These are phyloP conservation scores for Triplophysa tibetana DNA, from an alignment of 2,113 vertebrate species.

Conservation along the genomic window DNA sequence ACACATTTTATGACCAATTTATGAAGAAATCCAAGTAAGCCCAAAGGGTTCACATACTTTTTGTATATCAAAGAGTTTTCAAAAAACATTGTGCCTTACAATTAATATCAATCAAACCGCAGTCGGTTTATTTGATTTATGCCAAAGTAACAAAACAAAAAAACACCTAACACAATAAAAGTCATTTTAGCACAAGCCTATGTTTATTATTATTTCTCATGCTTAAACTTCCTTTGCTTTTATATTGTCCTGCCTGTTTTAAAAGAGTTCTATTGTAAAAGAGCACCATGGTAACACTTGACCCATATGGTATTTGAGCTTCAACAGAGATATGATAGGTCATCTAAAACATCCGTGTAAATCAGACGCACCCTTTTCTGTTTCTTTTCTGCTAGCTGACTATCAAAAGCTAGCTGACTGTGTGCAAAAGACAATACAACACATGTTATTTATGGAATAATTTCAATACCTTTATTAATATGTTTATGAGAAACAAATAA, in stretches of 20 bases:
- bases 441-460: slow-evolving; percentile 72
- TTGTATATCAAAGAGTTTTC: no score
- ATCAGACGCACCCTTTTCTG: neutral
- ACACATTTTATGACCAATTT: no score
- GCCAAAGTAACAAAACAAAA: no score
- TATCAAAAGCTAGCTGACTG: no score
- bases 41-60: no score
- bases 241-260: neutral
- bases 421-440: slow-evolving; percentile 53
- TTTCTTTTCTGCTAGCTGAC: neutral
- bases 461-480: slow-evolving; percentile 68
- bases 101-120: no score
- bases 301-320: neutral
- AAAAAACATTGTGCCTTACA: no score
- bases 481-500: slow-evolving; percentile 77
- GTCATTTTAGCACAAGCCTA: no score
- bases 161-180: no score
- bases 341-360: neutral
- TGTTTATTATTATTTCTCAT: no score
- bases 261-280: neutral
- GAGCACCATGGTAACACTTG: neutral
- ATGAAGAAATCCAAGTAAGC: no score
- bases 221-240: neutral
- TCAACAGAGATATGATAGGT: neutral
- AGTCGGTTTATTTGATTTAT: no score